Evolutionary conservation across 2,113 vertebrate species (phyloP).

Genomic region (Perca schrenkii): DNA sequence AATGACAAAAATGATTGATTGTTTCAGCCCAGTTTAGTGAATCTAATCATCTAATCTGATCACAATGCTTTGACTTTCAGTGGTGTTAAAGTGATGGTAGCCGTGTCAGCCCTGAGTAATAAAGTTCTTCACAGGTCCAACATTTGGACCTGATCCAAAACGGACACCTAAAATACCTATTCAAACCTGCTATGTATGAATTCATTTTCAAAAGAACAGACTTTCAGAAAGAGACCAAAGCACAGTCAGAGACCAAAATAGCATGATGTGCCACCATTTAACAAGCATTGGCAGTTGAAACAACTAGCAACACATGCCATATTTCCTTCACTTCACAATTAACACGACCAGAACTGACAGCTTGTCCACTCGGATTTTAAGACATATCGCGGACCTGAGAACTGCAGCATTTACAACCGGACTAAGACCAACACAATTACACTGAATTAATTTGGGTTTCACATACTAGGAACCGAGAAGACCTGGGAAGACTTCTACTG

Average conservation of each 20-base stretch:
- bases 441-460: neutral
- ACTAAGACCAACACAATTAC: neutral
- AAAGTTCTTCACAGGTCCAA: neutral
- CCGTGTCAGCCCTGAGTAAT: neutral
- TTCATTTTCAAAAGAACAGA: neutral
- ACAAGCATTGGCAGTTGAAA: neutral
- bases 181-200: neutral
- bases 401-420: neutral
- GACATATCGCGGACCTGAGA: neutral
- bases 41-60: neutral
- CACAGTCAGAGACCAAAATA: neutral
- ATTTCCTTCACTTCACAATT: neutral
- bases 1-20: too few species aligned
- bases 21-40: neutral
- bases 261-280: neutral
- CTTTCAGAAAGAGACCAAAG: neutral
- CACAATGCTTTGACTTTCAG: neutral
- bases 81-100: neutral
- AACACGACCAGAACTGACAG: neutral
- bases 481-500: neutral
- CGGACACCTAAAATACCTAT: neutral
- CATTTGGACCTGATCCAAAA: neutral
- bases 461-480: too few species aligned
- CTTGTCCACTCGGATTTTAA: neutral
- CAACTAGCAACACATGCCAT: neutral